Conservation (phyloP, 2,888 invertebrate species). For the Drosophila nr. fundita region DNA sequence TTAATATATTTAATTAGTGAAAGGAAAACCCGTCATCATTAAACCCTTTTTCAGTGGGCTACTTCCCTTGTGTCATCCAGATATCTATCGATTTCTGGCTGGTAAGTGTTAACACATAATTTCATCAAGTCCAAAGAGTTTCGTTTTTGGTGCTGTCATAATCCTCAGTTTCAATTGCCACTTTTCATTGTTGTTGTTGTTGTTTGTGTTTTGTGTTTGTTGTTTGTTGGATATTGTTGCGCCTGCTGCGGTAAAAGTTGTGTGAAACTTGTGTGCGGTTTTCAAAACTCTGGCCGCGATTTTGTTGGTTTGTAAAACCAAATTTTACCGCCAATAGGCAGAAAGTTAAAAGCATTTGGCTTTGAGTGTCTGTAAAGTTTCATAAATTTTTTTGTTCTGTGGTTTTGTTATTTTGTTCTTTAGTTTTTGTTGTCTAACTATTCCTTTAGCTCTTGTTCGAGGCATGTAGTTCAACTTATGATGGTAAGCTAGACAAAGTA, state of each 20-base stretch:
- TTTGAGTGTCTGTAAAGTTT: constrained; percentile 47
- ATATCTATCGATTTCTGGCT: constrained; percentile 17
- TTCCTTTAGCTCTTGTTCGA: constrained; percentile 1
- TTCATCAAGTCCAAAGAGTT: constrained; percentile 48
- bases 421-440: constrained; percentile 17
- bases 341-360: constrained; percentile 39
- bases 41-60: not conserved
- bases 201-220: constrained; percentile 2
- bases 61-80: not conserved
- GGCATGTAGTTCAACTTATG: not conserved
- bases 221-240: constrained; percentile 4
- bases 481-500: not conserved
- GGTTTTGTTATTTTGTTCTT: constrained; percentile 14
- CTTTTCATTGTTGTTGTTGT: constrained; percentile 18
- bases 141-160: constrained; percentile 57
- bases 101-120: constrained; percentile 43
- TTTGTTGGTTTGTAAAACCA: constrained; percentile 36
- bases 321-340: constrained; percentile 25
- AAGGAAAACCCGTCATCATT: not conserved
- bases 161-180: constrained; percentile 40
- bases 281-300: constrained; percentile 57
- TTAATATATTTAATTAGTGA: not conserved
- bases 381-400: constrained; percentile 1
- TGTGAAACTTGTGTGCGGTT: constrained; percentile 60
- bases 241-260: constrained; percentile 49